phyloP scores from a whole-genome alignment of 2,888 invertebrate genomes.

The Holacanthella duospinosa region DNA sequence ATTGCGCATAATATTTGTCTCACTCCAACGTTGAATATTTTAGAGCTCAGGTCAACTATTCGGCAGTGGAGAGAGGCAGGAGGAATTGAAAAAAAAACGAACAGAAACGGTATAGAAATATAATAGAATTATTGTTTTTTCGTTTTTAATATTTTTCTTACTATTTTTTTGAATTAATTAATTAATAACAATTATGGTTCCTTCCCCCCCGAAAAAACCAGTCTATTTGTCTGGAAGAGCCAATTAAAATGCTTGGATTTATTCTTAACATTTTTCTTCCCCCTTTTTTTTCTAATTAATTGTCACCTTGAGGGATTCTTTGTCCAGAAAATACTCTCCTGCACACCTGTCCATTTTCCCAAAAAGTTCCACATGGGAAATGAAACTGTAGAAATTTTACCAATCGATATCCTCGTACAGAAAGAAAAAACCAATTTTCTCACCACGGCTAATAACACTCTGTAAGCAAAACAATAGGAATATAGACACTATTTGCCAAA shows the following conservation, averaged over 20 bases:
- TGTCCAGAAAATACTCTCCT: background rate
- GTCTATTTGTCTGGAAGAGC: background rate
- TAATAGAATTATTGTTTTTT: background rate
- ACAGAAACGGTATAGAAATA: background rate
- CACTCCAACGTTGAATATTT: background rate
- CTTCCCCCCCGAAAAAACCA: no score
- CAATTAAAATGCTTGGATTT: no score
- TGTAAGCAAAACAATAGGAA: background rate
- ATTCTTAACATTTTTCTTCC: background rate
- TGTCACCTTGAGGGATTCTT: background rate
- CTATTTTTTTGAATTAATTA: background rate
- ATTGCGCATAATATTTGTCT: no score
- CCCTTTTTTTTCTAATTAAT: background rate
- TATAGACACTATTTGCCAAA: background rate
- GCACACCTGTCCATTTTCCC: background rate
- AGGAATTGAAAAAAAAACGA: background rate
- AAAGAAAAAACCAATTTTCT: background rate
- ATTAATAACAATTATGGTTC: background rate
- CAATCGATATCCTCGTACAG: background rate
- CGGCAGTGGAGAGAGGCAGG: background rate
- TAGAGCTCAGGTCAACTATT: background rate
- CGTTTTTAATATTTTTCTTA: background rate
- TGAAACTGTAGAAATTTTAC: no score
- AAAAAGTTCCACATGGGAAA: no score
- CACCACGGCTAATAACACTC: background rate